Percentiles rank a stretch among this genome's conserved stretches.
These are phyloP conservation scores for Crypturellus tataupa DNA, from an alignment of 2,797 vertebrate species.

Conservation along the genomic window DNA sequence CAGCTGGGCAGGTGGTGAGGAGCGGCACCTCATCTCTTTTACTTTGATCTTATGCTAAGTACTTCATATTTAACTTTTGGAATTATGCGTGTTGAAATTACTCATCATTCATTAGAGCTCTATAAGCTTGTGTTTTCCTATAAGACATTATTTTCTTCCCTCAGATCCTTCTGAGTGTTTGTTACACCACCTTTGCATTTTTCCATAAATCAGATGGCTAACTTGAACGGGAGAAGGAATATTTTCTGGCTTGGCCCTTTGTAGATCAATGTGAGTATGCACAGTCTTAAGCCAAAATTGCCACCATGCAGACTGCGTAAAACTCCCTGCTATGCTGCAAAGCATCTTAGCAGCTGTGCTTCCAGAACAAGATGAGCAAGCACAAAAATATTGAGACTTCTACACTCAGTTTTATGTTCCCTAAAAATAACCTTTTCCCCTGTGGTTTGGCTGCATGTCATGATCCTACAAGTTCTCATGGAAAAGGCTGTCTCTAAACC, in stretches of 20 bases:
- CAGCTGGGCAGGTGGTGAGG: background rate
- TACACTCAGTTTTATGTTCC: background rate
- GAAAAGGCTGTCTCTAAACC: background rate
- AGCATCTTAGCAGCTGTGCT: background rate
- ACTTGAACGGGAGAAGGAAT: background rate
- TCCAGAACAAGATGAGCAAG: background rate
- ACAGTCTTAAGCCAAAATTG: background rate
- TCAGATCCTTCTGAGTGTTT: background rate
- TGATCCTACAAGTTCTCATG: background rate
- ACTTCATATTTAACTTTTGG: background rate
- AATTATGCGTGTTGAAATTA: background rate
- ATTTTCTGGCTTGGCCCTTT: background rate
- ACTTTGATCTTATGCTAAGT: background rate
- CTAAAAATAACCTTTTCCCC: background rate
- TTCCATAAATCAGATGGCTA: background rate
- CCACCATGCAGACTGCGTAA: background rate
- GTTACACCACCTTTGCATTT: background rate
- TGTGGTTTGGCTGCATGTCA: background rate
- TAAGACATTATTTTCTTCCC: background rate
- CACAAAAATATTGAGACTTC: background rate
- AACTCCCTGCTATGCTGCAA: background rate
- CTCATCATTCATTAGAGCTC: background rate
- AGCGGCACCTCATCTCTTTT: background rate
- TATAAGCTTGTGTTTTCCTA: background rate
- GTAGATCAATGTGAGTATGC: background rate